Evolutionary conservation across 2,113 vertebrate genomes (phyloP).

Genomic region (Nesoenas mayeri): DNA sequence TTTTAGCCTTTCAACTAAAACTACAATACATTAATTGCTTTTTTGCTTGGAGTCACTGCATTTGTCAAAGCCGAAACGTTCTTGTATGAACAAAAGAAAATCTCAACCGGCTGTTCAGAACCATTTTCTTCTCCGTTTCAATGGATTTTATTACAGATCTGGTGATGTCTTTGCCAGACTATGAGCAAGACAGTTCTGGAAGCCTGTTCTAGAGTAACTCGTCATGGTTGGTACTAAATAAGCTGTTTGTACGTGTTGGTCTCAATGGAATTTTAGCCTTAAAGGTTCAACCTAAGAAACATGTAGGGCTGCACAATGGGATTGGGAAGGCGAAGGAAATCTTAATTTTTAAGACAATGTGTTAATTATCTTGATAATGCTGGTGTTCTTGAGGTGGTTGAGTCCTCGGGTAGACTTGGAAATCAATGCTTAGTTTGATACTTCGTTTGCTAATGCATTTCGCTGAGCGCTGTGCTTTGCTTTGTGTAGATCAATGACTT

Average conservation of each 20-base stretch:
- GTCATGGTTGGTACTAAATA: background rate
- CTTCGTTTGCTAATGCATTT: background rate
- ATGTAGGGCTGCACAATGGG: background rate
- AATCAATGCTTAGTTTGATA: background rate
- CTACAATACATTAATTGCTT: background rate
- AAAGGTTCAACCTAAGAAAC: background rate
- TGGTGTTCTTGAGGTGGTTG: background rate
- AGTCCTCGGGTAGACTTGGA: background rate
- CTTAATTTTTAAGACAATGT: background rate
- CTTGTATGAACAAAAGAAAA: slow-evolving; percentile 16
- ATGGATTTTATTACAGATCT: background rate
- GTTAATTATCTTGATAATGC: background rate
- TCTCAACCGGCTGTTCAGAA: background rate
- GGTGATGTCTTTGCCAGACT: background rate
- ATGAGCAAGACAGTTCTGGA: background rate
- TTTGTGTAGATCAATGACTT: slow-evolving; percentile 85
- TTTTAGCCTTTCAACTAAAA: background rate
- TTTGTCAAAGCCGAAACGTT: slow-evolving; percentile 11
- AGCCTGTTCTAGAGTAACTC: background rate
- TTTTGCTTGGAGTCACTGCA: background rate
- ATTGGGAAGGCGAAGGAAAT: background rate
- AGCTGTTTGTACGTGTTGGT: background rate
- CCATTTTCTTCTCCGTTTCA: background rate
- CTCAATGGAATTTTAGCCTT: background rate
- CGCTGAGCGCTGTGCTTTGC: background rate